Conservation (phyloP, 2,113 vertebrate genomes). For the Pontoporia blainvillei region DNA sequence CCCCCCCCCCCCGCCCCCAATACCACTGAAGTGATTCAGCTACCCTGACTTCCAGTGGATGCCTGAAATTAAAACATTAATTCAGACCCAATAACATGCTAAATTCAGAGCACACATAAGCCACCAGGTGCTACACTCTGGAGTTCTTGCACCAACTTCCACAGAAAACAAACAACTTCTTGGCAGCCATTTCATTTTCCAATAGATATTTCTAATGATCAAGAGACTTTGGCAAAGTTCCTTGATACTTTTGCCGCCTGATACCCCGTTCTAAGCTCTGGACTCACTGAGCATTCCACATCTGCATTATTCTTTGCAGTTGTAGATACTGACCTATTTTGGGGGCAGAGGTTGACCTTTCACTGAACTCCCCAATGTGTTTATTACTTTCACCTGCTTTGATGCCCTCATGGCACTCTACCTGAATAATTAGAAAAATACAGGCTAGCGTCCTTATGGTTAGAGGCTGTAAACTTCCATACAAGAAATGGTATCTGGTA, state of each 20-base stretch:
- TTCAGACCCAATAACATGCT: background rate
- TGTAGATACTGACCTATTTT: background rate
- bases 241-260: background rate
- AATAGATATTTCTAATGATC: background rate
- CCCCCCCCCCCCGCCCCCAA: no score
- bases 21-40: background rate
- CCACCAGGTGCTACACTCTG: background rate
- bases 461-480: background rate
- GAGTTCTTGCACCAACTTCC: background rate
- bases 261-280: background rate
- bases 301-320: background rate
- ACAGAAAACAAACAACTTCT: constrained; percentile 14
- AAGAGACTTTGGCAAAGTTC: background rate
- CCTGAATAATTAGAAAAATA: constrained; percentile 13
- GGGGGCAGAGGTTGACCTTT: background rate
- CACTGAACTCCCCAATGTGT: background rate
- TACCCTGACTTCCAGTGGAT: background rate
- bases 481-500: background rate
- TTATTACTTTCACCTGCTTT: constrained; percentile 39
- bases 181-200: background rate
- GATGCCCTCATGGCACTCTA: background rate
- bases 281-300: background rate
- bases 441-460: background rate
- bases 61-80: background rate
- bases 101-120: background rate